Evolutionary conservation across 92 coral and sea anemone genomes (phyloP).

Genomic region (Muricea muricata): DNA sequence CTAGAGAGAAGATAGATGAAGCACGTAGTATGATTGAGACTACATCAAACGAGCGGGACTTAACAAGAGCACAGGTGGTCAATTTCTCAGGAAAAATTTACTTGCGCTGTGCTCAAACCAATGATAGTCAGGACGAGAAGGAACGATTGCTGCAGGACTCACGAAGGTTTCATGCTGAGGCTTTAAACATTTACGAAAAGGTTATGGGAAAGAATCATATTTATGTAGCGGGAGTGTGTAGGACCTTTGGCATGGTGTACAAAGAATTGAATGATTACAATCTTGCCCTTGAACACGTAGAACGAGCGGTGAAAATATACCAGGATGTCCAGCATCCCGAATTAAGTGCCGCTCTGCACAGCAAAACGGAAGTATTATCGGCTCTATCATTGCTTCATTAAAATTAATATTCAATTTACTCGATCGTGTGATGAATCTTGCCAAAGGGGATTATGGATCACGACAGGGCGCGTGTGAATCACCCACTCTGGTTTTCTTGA

Average conservation of each 20-base stretch:
- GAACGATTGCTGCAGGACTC: conserved; percentile 60
- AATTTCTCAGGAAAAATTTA: conserved; percentile 14
- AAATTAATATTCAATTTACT: no score
- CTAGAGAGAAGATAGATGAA: conserved; percentile 70
- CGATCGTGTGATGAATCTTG: no score
- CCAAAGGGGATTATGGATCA: no score
- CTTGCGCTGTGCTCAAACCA: conserved; percentile 9
- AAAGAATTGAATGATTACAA: conserved; percentile 67
- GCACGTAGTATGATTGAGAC: conserved; percentile 70
- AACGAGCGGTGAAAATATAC: conserved; percentile 62
- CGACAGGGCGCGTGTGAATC: no score
- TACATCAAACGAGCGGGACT: conserved; percentile 8
- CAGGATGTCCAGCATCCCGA: background rate
- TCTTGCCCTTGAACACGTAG: conserved; percentile 65
- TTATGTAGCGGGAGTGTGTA: conserved; percentile 75
- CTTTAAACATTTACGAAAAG: conserved; percentile 70
- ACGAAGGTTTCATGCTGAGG: conserved; percentile 70
- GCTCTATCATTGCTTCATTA: no score
- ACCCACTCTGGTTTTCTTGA: no score
- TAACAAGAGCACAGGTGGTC: conserved; percentile 24
- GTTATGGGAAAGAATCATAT: conserved; percentile 79
- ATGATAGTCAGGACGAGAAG: background rate
- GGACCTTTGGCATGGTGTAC: conserved; percentile 78
- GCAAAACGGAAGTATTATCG: background rate
- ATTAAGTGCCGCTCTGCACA: background rate